phyloP scores from a whole-genome alignment of 2,888 invertebrate species.

The Spisula solida region DNA sequence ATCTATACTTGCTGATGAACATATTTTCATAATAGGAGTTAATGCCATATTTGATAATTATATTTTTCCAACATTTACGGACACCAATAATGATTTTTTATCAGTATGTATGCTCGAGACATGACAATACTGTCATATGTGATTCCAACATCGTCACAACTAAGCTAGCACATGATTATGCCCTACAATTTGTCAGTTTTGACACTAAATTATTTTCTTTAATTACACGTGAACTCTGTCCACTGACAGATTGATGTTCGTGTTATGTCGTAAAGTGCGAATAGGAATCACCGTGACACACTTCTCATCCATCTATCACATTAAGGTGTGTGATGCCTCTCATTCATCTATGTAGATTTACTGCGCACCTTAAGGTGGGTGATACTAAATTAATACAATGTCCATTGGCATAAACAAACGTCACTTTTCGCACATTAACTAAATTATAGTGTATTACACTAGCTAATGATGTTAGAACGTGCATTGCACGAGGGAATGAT shows the following conservation, averaged over 20 bases:
- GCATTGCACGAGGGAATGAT: not conserved
- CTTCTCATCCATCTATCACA: not conserved
- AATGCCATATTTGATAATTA: too few species aligned
- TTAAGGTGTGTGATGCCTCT: too few species aligned
- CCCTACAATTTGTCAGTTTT: not conserved
- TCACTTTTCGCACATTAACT: not conserved
- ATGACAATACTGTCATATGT: too few species aligned
- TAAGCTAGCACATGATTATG: not conserved
- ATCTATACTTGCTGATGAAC: too few species aligned
- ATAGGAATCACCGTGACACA: not conserved
- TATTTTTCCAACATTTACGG: too few species aligned
- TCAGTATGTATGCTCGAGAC: too few species aligned
- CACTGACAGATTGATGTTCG: not conserved
- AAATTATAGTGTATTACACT: not conserved
- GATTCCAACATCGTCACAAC: too few species aligned
- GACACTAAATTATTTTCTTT: not conserved
- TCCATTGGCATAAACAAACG: not conserved
- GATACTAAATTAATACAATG: not conserved
- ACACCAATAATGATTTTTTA: too few species aligned
- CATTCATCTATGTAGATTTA: too few species aligned
- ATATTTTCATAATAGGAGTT: too few species aligned
- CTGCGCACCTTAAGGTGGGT: too few species aligned
- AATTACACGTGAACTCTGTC: not conserved
- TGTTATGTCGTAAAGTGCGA: not conserved
- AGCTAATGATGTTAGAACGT: not conserved